Conservation (phyloP, 2,113 vertebrate genomes). For the Oncorhynchus tshawytscha region DNA sequence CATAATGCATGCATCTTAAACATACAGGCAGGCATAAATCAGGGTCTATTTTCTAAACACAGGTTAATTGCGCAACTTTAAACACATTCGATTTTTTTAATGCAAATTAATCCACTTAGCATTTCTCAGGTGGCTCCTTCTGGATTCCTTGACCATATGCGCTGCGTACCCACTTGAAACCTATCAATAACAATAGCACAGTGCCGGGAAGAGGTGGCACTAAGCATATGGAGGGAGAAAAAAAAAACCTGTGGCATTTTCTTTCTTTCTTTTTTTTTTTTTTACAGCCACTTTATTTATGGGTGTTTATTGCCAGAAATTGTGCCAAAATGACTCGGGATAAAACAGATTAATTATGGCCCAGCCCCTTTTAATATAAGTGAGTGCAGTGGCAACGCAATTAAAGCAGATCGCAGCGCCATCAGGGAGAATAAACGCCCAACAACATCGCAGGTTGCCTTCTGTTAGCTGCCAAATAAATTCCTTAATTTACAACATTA, state of each 20-base stretch:
- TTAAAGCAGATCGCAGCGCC: conserved; percentile 92
- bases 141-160: conserved; percentile 71
- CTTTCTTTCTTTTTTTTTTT: conserved; percentile 78
- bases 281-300: conserved; percentile 80
- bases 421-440: conserved; percentile 86
- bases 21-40: conserved; percentile 93
- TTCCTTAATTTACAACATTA: conserved; percentile 99
- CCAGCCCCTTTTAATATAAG: conserved; percentile 98
- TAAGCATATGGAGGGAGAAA: conserved; percentile 77
- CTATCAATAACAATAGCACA: conserved; percentile 94
- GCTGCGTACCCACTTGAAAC: conserved; percentile 78
- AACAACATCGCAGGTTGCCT: conserved; percentile 81
- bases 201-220: conserved; percentile 77
- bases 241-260: conserved; percentile 80
- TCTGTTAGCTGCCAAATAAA: conserved; percentile 95
- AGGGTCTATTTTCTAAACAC: conserved; percentile 97
- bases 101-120: conserved; percentile 99
- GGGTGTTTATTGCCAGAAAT: conserved; percentile 98
- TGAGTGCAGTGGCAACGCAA: conserved; percentile 94
- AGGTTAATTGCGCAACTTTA: conserved; percentile 95
- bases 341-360: conserved; percentile 95
- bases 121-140: conserved; percentile 78
- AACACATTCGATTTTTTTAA: conserved; percentile 91
- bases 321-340: conserved; percentile 98
- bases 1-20: conserved; percentile 97